Conservation (phyloP, 2,888 invertebrate species). For the Busseola fusca region DNA sequence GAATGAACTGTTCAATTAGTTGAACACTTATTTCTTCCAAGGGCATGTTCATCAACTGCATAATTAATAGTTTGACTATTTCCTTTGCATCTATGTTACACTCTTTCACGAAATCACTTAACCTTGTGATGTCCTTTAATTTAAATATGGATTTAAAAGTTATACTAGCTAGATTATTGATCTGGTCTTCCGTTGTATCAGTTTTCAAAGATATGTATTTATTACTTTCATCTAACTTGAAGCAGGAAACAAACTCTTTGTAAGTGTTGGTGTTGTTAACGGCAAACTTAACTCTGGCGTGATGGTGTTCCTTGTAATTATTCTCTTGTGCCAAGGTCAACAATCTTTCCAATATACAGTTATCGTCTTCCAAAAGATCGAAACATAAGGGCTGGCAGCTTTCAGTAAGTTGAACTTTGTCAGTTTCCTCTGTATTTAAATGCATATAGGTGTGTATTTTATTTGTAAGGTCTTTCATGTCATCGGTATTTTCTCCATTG, state of each 20-base stretch:
- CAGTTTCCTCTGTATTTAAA: constrained; percentile 63
- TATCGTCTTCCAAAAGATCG: constrained; percentile 88
- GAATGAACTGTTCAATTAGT: constrained; percentile 92
- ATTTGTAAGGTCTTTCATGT: constrained; percentile 73
- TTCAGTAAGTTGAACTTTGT: constrained; percentile 36
- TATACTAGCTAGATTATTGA: constrained; percentile 75
- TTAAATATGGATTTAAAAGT: constrained; percentile 85
- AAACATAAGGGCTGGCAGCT: constrained; percentile 62
- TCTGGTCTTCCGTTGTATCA: constrained; percentile 73
- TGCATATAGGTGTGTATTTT: constrained; percentile 69
- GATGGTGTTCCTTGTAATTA: constrained; percentile 79
- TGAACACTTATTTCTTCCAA: constrained; percentile 85
- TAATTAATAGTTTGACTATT: constrained; percentile 91
- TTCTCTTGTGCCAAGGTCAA: constrained; percentile 89
- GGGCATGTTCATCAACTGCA: constrained; percentile 92
- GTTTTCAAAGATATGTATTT: constrained; percentile 73
- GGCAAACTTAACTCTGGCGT: constrained; percentile 89
- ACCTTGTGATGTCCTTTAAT: constrained; percentile 69
- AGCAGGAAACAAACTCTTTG: constrained; percentile 88
- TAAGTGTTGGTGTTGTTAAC: constrained; percentile 84
- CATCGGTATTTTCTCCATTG: constrained; percentile 74
- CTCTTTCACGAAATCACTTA: constrained; percentile 72
- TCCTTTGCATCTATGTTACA: constrained; percentile 88
- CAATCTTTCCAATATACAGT: constrained; percentile 90
- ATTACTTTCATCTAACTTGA: constrained; percentile 81